Evolutionary conservation across 2,797 vertebrate genomes (phyloP).

Genomic region (Parauchenoglanis punctatus): DNA sequence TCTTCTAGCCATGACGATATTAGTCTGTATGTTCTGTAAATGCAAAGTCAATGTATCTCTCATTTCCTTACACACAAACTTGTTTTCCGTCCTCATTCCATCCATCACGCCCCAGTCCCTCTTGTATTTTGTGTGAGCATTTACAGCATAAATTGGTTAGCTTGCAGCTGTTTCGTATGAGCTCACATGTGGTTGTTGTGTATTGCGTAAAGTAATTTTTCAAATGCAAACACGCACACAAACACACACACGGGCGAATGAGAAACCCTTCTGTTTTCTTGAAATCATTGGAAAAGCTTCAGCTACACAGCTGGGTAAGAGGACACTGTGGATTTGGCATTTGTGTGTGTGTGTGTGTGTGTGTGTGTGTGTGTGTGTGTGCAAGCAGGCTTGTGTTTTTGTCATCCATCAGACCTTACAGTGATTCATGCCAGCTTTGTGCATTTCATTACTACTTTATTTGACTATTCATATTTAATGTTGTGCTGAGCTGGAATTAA

Average conservation of each 20-base stretch:
- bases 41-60: not conserved
- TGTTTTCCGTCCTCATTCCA: not conserved
- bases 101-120: not conserved
- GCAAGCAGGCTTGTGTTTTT: not conserved
- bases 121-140: not conserved
- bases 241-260: not conserved
- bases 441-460: not conserved
- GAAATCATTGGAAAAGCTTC: not conserved
- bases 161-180: not conserved
- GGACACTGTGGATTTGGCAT: not conserved
- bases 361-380: too few species aligned
- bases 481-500: not conserved
- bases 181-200: not conserved
- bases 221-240: not conserved
- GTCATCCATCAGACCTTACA: not conserved
- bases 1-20: too few species aligned
- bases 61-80: not conserved
- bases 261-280: conserved; percentile 10
- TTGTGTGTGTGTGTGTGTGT: not conserved
- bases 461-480: not conserved
- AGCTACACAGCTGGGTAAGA: conserved; percentile 23
- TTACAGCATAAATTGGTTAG: not conserved
- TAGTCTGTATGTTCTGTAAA: not conserved
- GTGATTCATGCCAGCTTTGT: not conserved
- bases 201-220: not conserved